Conservation (phyloP, 2,113 vertebrate species). For the Pristiophorus japonicus region DNA sequence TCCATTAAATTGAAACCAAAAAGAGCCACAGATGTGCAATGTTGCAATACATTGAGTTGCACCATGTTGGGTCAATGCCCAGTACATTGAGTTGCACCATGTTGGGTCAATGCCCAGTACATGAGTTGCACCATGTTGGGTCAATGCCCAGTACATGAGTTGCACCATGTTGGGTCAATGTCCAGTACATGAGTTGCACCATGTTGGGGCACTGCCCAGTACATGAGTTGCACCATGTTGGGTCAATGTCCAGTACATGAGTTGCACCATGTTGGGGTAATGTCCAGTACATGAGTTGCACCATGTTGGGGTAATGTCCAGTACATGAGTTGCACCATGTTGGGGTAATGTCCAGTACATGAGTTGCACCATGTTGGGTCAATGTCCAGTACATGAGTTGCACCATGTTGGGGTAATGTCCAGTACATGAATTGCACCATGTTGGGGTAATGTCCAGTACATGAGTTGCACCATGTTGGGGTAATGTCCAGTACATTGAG, state of each 20-base stretch:
- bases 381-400: not conserved
- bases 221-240: not conserved
- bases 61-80: not conserved
- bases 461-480: not conserved
- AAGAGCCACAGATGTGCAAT: not conserved
- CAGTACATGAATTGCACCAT: not conserved
- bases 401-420: not conserved
- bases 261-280: not conserved
- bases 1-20: not conserved
- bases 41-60: not conserved
- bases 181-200: not conserved
- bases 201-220: not conserved
- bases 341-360: not conserved
- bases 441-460: not conserved
- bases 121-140: not conserved
- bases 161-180: not conserved
- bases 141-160: not conserved
- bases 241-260: not conserved
- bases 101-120: not conserved
- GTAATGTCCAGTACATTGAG: too few relatives aligned
- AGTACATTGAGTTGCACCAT: not conserved
- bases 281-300: not conserved
- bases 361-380: not conserved
- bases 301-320: not conserved
- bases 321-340: not conserved